Evolutionary conservation across 2,888 invertebrate genomes (phyloP).

Genomic region (Hirudinaria manillensis): DNA sequence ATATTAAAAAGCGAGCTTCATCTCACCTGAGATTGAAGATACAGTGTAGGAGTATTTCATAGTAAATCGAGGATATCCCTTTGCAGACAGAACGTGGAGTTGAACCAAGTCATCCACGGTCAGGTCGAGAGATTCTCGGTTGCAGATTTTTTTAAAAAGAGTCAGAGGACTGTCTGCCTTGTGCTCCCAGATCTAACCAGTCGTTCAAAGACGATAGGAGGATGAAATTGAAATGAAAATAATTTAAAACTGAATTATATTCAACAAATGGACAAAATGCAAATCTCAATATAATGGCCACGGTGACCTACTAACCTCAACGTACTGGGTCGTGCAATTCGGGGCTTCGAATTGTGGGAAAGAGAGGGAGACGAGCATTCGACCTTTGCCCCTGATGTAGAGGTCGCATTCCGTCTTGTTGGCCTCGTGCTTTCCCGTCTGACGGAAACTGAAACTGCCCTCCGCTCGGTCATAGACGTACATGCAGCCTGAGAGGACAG

Average conservation of each 20-base stretch:
- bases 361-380: slow-evolving; percentile 20
- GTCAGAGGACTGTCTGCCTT: not conserved
- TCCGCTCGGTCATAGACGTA: slow-evolving; percentile 30
- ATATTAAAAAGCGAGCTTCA: no score
- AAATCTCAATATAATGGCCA: no score
- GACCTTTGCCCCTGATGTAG: slow-evolving; percentile 29
- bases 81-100: not conserved
- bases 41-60: slow-evolving; percentile 1
- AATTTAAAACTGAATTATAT: no score
- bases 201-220: not conserved
- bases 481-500: slow-evolving; percentile 19
- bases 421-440: not conserved
- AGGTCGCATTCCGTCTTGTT: slow-evolving; percentile 24
- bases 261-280: no score
- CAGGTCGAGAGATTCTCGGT: not conserved
- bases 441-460: slow-evolving; percentile 23
- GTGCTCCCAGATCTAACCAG: not conserved
- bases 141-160: not conserved
- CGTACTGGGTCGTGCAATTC: slow-evolving; percentile 25
- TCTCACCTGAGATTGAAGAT: not conserved
- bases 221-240: not conserved
- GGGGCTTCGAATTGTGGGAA: slow-evolving; percentile 8
- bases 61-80: not conserved
- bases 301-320: slow-evolving; percentile 22
- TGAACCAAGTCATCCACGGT: not conserved